A percentile compares a stretch with the other conserved stretches of the same genome.
Evolutionary conservation across 2,888 invertebrate genomes (phyloP).

Genomic region (Autographa pulchrina): DNA sequence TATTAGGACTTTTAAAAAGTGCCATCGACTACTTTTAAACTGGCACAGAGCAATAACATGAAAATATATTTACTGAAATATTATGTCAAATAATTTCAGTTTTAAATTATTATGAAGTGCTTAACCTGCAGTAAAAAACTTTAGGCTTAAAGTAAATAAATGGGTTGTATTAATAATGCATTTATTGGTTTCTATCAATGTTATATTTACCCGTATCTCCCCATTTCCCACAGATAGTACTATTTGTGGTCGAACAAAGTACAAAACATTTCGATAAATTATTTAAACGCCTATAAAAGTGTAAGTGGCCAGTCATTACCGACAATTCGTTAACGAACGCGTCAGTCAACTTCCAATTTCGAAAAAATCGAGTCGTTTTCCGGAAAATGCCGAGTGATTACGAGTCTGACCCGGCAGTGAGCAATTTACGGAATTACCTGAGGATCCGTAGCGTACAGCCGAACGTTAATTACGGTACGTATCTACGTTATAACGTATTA

Average conservation of each 20-base stretch:
- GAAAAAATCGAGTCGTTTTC: slow-evolving; percentile 11
- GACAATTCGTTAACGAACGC: neutral
- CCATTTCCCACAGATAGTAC: slow-evolving; percentile 39
- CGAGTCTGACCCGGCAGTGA: slow-evolving; percentile 87
- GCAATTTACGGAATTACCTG: slow-evolving; percentile 92
- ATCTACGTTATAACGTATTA: slow-evolving; percentile 25
- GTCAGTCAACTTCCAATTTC: neutral
- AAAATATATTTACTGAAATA: too few species aligned
- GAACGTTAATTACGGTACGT: slow-evolving; percentile 92
- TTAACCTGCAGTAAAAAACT: too few species aligned
- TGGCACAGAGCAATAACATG: too few species aligned
- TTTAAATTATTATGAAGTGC: too few species aligned
- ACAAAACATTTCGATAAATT: slow-evolving; percentile 45
- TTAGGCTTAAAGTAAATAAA: too few species aligned
- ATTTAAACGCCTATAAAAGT: slow-evolving; percentile 37
- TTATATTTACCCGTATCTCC: slow-evolving; percentile 31
- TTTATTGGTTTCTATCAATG: neutral
- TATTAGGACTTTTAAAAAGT: too few species aligned
- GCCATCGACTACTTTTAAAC: too few species aligned
- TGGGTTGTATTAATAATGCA: too few species aligned
- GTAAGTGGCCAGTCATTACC: neutral
- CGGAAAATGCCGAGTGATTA: slow-evolving; percentile 68
- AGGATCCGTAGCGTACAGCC: slow-evolving; percentile 93
- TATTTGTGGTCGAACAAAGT: slow-evolving; percentile 55
- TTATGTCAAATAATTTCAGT: too few species aligned